phyloP scores from a whole-genome alignment of 2,113 vertebrate genomes.

The Parus major region DNA sequence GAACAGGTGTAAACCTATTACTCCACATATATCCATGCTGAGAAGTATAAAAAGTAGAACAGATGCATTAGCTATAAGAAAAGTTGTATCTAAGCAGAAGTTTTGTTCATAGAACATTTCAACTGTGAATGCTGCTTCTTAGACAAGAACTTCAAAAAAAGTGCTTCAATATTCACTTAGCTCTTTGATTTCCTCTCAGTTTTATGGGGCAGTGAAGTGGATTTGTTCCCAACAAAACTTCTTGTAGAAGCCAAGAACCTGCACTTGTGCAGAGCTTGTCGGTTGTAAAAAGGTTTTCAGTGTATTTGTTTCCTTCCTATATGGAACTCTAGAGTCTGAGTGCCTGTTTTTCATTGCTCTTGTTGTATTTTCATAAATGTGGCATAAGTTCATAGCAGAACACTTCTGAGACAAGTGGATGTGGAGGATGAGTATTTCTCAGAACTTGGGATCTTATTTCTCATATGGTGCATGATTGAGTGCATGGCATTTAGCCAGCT shows the following conservation, averaged over 20 bases:
- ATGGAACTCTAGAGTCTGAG: not conserved
- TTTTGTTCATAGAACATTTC: not conserved
- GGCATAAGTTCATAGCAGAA: not conserved
- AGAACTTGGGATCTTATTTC: not conserved
- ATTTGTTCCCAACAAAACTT: not conserved
- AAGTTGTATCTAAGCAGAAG: not conserved
- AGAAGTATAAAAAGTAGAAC: not conserved
- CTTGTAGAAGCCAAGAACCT: not conserved
- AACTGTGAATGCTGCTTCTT: not conserved
- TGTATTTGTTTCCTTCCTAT: not conserved
- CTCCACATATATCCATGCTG: not conserved
- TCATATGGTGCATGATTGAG: not conserved
- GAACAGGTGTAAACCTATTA: not conserved
- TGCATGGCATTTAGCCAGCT: not conserved
- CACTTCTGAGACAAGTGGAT: not conserved
- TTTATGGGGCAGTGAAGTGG: not conserved
- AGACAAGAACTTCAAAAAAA: not conserved
- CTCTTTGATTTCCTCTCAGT: not conserved
- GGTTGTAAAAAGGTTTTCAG: not conserved
- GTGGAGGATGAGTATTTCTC: not conserved
- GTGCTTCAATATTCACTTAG: not conserved
- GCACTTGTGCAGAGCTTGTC: not conserved
- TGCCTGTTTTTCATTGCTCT: not conserved
- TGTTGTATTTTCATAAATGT: not conserved
- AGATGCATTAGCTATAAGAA: not conserved